Base-by-base conservation (phyloP, 1,140 invertebrate genomes). In the Eriocheir sinensis region DNA sequence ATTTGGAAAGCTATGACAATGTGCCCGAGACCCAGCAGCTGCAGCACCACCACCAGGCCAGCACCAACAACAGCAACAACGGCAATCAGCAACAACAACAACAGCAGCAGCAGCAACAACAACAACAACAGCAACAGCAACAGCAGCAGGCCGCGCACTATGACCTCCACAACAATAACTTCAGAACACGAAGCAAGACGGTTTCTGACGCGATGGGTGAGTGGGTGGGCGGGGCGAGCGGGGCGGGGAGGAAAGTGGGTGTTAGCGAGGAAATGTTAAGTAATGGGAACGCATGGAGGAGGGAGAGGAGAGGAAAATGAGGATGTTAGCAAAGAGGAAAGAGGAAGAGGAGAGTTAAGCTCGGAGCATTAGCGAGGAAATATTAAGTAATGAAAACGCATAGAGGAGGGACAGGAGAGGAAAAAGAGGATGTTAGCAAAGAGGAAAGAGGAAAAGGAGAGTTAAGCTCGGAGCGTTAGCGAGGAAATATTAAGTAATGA, bases 181-280 rank as follows among this genome's bases (percentile, higher is more conserved):
- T 99, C 97, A 97, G 98, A 96, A 97, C 98, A 93, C 97, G 99
- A 95, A 99, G 98, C 97, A 99, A 98, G 97, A 99, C 98, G 0
- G 97, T 99, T 95, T 98, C 98, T 95, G 98, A 99, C 96, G 97
- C 97, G 79, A 97, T 97, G 96, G 98, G 98, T 98, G 95, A 93
- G 83, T 89, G 80, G 48, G 89, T 81, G 85, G 48, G n/a, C n/a
- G n/a, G 80, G 86, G 89, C 86, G 94, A 94, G 93, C 86, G 93
- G 86, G 81, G 41, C 89, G 85, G 44, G 89, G 91, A 83, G 85
- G 89, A 92, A 88, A 88, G 93, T 94, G 93, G 93, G 93, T 86
- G 60, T 88, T 60, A 89, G 93, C 86, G 88, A 89, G 93, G 93
- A 79, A 94, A 89, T 89, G 90, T 94, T 86, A 94, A 86, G 80